These are phyloP conservation scores for Dromas ardeola DNA, from an alignment of 2,113 vertebrate species.

Conservation along the genomic window DNA sequence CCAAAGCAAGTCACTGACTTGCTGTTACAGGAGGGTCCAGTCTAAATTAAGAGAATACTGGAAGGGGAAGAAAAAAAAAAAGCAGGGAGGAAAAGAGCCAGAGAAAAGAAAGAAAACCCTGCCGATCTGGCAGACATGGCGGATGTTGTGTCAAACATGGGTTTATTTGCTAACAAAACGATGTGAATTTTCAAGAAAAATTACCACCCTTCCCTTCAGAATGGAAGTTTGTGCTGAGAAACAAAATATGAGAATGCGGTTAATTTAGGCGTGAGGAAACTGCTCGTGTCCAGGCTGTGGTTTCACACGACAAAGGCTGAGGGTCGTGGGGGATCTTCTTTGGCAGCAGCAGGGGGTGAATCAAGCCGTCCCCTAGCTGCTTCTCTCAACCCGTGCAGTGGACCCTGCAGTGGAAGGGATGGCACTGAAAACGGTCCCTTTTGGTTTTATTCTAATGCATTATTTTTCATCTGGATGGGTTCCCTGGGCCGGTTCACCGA, in stretches of 20 bases:
- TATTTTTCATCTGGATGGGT: not conserved
- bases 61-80: not conserved
- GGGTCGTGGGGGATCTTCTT: not conserved
- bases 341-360: not conserved
- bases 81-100: not conserved
- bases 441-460: not conserved
- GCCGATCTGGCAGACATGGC: not conserved
- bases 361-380: not conserved
- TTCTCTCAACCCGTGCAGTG: not conserved
- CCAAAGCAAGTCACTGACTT: not conserved
- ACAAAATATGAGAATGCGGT: not conserved
- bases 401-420: not conserved
- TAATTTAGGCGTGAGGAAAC: not conserved
- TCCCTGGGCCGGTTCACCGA: not conserved
- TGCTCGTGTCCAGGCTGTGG: accelerated
- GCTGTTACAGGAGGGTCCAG: not conserved
- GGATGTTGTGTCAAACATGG: not conserved
- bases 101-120: slow-evolving; percentile 22
- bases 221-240: not conserved
- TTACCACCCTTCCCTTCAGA: not conserved
- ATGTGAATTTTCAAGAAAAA: slow-evolving; percentile 8
- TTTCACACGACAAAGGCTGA: not conserved
- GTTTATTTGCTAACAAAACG: slow-evolving; percentile 47
- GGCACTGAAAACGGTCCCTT: not conserved
- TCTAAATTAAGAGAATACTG: slow-evolving; percentile 21